These are phyloP conservation scores for Pollenia griseotomentosa DNA, from an alignment of 2,888 invertebrate genomes.

Conservation along the genomic window DNA sequence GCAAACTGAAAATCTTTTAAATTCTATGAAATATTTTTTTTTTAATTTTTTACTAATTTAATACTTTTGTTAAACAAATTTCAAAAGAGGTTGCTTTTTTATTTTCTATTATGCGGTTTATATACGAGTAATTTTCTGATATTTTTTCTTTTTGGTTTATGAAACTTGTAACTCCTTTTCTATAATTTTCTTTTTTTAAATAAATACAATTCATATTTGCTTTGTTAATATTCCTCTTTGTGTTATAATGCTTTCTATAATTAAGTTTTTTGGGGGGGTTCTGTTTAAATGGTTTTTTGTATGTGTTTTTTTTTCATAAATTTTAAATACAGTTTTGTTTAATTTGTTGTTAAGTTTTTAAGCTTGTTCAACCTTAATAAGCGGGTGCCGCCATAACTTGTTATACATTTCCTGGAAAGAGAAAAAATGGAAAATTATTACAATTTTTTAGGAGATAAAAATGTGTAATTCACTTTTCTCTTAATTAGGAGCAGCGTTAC, in stretches of 20 bases:
- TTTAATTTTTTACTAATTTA: conserved; percentile 25
- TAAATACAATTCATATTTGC: conserved; percentile 70
- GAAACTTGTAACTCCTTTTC: conserved; percentile 58
- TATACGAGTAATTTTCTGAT: conserved; percentile 42
- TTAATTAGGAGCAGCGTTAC: too few relatives aligned
- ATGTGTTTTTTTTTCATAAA: conserved; percentile 11
- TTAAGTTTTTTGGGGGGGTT: conserved; percentile 10
- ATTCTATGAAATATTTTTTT: conserved; percentile 46
- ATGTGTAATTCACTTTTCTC: too few relatives aligned
- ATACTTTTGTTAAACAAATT: conserved; percentile 41
- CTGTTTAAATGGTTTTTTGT: conserved; percentile 2
- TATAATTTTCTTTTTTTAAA: conserved; percentile 39
- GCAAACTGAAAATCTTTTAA: conserved; percentile 47
- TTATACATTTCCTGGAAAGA: conserved; percentile 71
- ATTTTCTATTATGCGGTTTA: conserved; percentile 13
- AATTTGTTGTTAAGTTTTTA: conserved; percentile 13
- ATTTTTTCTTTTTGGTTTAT: conserved; percentile 46
- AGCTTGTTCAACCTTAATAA: conserved; percentile 53
- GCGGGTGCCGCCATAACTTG: conserved; percentile 70
- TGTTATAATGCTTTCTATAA: conserved; percentile 46
- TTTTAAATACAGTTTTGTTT: conserved; percentile 55
- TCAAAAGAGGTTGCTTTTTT: conserved; percentile 25
- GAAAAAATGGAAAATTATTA: background rate
- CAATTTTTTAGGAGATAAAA: background rate
- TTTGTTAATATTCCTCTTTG: conserved; percentile 21